Evolutionary conservation across 2,113 vertebrate species (phyloP), one percentile per base, ranked within the genome.

Genomic region (Cavia porcellus): DNA sequence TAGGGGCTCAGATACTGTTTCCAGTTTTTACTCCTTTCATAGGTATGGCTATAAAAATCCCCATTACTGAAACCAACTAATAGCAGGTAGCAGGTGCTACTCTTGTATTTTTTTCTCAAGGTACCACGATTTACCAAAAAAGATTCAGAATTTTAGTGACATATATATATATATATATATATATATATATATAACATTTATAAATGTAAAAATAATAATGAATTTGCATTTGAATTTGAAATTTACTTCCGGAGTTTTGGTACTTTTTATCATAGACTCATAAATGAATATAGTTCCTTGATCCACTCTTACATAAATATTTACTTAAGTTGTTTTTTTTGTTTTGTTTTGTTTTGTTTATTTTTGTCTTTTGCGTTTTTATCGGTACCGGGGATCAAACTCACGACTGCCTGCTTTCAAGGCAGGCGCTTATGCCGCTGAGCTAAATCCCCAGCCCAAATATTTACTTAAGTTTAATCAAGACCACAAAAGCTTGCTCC

Each of bases 391-490:
- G 38, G 38, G 38, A 38, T 38, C 38, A 38, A 38, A 38, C 38
- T 38, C 38, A 38, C 38, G 38, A 38, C 38, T 38, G 38, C 38
- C 38, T 38, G 38, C 38, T 38, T 38, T 38, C 38, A 38, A 38
- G 38, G 38, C 38, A 38, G 38, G 38, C 38, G 38, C 38, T 38
- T 38, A 38, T 38, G 38, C 38, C 38, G 38, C 38, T 38, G 38
- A 38, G 38, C 38, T 38, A 38, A 38, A 38, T 38, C 38, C 38
- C 38, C 38, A 38, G 38, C 38, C 38, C 38, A 38, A 97, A 90
- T 96, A 85, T 88, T 96, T 96, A 86, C 64, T 95, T 95, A 87
- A 72, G 80, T 77, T 68, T 88, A 94, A 93, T 93, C 70, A 91
- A 11, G 35, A 72, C 59, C 42, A 91, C 86, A 88, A 87, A 96